Percentiles rank a stretch among this genome's conserved stretches.
These are phyloP conservation scores for Pelosia muscerda DNA, from an alignment of 2,888 invertebrate species.

Conservation along the genomic window DNA sequence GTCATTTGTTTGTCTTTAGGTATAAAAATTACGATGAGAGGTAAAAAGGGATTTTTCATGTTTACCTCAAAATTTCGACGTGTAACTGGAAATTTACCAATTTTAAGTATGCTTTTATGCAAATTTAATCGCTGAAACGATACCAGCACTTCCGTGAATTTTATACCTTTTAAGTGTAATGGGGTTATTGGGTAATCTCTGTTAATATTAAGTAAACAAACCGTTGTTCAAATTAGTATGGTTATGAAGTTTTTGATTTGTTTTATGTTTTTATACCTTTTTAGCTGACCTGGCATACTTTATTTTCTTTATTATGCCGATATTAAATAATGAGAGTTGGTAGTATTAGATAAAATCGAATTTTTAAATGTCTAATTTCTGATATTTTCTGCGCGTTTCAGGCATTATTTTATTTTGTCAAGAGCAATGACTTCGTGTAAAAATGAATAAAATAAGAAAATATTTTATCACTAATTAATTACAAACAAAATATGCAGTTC, in stretches of 20 bases:
- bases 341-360: no score
- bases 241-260: background rate
- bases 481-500: no score
- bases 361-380: no score
- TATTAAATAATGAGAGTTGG: no score
- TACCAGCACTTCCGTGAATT: background rate
- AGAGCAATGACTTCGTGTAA: no score
- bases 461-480: no score
- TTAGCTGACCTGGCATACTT: no score
- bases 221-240: background rate
- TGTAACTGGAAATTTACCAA: background rate
- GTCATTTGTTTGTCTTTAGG: background rate
- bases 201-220: conserved; percentile 1
- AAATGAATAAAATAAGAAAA: no score
- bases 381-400: no score
- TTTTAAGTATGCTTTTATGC: conserved; percentile 12
- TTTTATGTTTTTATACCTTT: background rate
- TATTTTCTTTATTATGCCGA: no score
- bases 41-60: conserved; percentile 10
- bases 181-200: conserved; percentile 3
- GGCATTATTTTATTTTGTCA: no score
- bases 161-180: background rate
- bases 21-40: background rate
- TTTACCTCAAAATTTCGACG: conserved; percentile 2
- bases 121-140: conserved; percentile 7